Base-by-base conservation (phyloP, 2,888 invertebrate genomes). In the Disparrhopalites patrizii region DNA sequence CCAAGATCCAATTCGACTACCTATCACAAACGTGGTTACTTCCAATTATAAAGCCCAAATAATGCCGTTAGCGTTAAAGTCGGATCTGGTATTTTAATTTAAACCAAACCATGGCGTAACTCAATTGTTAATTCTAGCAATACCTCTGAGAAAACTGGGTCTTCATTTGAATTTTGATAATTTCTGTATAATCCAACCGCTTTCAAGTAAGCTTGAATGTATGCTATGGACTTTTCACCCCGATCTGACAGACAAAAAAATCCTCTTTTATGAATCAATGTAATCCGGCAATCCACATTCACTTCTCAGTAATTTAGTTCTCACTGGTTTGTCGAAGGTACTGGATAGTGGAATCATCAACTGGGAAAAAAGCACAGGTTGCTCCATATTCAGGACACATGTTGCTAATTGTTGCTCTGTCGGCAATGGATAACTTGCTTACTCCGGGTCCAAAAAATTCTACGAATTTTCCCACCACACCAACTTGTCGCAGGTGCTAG, bases 321-420 rank as follows among this genome's bases (percentile, higher is more conserved):
- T 79, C 79, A 89, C 91, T 90, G 70, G 92, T 93, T 80, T 95
- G 93, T 62, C 82, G 81, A 40, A 97, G 83, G 78, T 98, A 97
- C n/a, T 82, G 81, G 54, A 97, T 81, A 30, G 93, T 91, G 68
- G 81, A 81, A 30, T 83, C 80, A 81, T 97, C 97, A 0, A 95
- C 90, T 0, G 97, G 93, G 82, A 98, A 98, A 80, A 88, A 94
- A 0, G 93, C 96, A 69, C 94, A 89, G 0, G 97, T 98, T 18
- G 97, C 98, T 0, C 98, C 98, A 79, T 97, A 98, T 80, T 94
- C 93, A 0, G 98, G 98, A 77, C 95, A 96, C 98, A 99, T 98
- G 82, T 99, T 99, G 73, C 95, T 91, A 62, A 99, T 93, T 0
- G 98, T 99, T 0, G 98, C 96, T 51, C 98, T 83, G 82, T 99